A percentile compares a stretch with the other conserved stretches of the same genome.
phyloP scores from a whole-genome alignment of 2,888 invertebrate species.

The Hymenopus coronatus region DNA sequence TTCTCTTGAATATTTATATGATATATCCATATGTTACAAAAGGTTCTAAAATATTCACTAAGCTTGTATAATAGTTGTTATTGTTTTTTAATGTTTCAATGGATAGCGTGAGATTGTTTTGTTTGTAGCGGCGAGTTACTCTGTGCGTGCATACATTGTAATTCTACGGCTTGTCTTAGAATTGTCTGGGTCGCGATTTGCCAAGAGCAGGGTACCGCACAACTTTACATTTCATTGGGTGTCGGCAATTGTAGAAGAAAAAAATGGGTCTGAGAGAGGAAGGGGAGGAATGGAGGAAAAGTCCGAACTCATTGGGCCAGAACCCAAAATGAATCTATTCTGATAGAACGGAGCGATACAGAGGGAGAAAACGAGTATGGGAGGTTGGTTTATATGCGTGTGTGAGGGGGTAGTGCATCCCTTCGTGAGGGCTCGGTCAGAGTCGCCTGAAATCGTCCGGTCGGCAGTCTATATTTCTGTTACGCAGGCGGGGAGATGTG shows the following conservation, averaged over 20 bases:
- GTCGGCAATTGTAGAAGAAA: conserved; percentile 6
- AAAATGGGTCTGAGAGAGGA: not conserved
- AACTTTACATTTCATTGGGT: not conserved
- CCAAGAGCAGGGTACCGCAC: not conserved
- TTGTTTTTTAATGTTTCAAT: too few relatives aligned
- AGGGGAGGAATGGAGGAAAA: not conserved
- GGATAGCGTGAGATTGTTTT: too few relatives aligned
- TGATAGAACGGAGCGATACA: not conserved
- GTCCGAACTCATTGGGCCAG: conserved; percentile 13
- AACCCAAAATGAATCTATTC: conserved; percentile 19
- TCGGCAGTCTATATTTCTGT: not conserved
- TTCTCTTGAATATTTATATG: too few relatives aligned
- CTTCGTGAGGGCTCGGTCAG: conserved; percentile 8
- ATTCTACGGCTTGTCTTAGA: not conserved
- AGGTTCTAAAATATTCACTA: too few relatives aligned
- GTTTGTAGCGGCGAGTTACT: too few relatives aligned
- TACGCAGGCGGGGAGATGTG: not conserved
- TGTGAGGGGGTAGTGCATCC: not conserved
- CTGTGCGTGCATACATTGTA: too few relatives aligned
- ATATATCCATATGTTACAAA: too few relatives aligned
- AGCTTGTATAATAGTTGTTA: too few relatives aligned
- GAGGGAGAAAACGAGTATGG: not conserved
- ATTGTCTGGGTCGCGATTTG: not conserved
- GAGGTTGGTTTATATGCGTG: not conserved
- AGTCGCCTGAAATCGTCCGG: not conserved